Percentiles rank a stretch among this genome's conserved stretches.
Evolutionary conservation across 2,113 vertebrate species (phyloP).

Genomic region (Pomatostomus ruficeps): DNA sequence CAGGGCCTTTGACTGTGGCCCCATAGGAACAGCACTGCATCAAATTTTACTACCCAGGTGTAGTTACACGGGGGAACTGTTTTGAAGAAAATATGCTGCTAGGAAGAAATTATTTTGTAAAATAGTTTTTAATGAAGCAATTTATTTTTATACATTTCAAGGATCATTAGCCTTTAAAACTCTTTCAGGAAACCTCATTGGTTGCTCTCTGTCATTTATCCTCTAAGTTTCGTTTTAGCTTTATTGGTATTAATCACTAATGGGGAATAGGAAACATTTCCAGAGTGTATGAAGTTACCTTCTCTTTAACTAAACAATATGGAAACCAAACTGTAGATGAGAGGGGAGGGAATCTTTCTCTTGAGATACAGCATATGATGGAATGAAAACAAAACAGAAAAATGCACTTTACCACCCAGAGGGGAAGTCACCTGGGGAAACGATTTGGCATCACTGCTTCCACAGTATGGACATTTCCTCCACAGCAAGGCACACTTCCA

Average conservation of each 20-base stretch:
- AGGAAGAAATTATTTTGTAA: slow-evolving; percentile 51
- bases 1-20: not conserved
- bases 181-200: slow-evolving; percentile 47
- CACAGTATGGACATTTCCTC: slow-evolving; percentile 47
- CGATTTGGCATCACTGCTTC: slow-evolving; percentile 17
- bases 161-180: slow-evolving; percentile 49
- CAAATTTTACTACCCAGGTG: slow-evolving; percentile 56
- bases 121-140: slow-evolving; percentile 66
- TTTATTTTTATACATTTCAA: slow-evolving; percentile 58
- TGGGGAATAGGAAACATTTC: slow-evolving; percentile 17
- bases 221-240: not conserved
- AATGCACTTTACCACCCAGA: slow-evolving; percentile 57
- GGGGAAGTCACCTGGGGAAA: slow-evolving; percentile 10
- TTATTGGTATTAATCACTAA: slow-evolving; percentile 45
- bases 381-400: slow-evolving; percentile 63
- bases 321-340: slow-evolving; percentile 16
- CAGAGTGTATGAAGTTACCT: slow-evolving; percentile 43
- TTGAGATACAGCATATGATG: slow-evolving; percentile 9
- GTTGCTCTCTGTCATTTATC: slow-evolving; percentile 41
- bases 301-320: slow-evolving; percentile 35
- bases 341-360: not conserved
- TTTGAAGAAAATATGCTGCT: slow-evolving; percentile 27
- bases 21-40: not conserved
- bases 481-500: slow-evolving; percentile 32
- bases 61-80: slow-evolving; percentile 13